These are phyloP conservation scores for Eilema sororculum DNA, from an alignment of 2,888 invertebrate genomes.

Conservation along the genomic window DNA sequence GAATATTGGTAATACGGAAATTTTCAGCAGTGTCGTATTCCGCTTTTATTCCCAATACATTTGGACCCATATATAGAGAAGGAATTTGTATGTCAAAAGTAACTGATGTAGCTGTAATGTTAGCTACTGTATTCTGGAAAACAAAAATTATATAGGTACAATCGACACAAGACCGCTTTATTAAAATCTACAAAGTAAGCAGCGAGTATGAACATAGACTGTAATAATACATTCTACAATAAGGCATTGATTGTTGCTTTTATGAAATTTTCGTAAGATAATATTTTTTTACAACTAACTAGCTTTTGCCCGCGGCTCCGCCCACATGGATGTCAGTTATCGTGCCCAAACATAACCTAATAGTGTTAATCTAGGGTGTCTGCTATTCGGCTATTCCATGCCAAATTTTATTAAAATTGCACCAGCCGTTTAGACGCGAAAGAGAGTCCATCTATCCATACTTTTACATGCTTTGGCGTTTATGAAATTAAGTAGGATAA, in stretches of 20 bases:
- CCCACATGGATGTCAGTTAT: no score
- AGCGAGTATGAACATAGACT: not conserved
- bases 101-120: slow-evolving; percentile 65
- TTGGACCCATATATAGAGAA: slow-evolving; percentile 59
- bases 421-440: no score
- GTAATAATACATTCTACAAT: not conserved
- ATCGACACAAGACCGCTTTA: not conserved
- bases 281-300: no score
- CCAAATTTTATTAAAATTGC: no score
- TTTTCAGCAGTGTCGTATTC: slow-evolving; percentile 72
- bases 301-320: no score
- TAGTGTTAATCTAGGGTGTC: no score
- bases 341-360: no score
- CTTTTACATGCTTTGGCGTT: no score
- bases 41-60: slow-evolving; percentile 67
- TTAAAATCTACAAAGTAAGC: not conserved
- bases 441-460: no score
- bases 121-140: slow-evolving; percentile 52
- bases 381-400: no score
- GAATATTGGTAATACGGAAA: slow-evolving; percentile 71
- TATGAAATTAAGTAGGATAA: no score
- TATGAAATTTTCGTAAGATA: not conserved
- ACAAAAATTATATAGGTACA: not conserved
- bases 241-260: not conserved
- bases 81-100: slow-evolving; percentile 66